Base-by-base conservation (phyloP, 2,888 invertebrate species). In the Gymnosoma rotundatum region DNA sequence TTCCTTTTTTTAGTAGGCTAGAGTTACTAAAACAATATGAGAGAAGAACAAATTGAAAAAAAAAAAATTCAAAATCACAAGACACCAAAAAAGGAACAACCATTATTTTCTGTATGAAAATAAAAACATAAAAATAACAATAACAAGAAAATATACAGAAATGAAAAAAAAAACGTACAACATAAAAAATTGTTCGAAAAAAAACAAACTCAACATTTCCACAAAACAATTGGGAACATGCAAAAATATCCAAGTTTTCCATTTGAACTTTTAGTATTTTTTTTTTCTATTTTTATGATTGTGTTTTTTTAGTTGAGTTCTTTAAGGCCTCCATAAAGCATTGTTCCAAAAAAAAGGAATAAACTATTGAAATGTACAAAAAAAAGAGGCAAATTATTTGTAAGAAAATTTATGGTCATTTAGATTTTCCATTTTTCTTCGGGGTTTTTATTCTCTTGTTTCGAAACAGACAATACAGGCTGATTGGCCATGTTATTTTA, bases 381-480 rank as follows among this genome's bases (percentile, higher is more conserved):
- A 69, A n/a, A 61, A 32, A 1, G 45, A 48, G 45, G 36, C 70
- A 54, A 52, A 36, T 70, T 42, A 63, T 60, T 80, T 73, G 2
- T 14, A 45, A 61, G 79, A 54, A 80, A 80, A 80, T 80, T 79
- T 79, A 73, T 73, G 66, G 58, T 79, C 58, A 54, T 61, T 69
- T 61, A 54, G 42, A 32, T 38, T 58, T 52, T 64, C 45, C 14
- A 18, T 66, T 64, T 50, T 9, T 9, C 1, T 9, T 0, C 2
- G 18, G 16, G 5, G n/a, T 61, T 42, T 16, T 54, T 21, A 14
- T 63, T 2, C 45, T 70, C 5, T 48, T 74, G 45, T 12, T 66
- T 66, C 16, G 32, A 14, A n/a, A 50, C 52, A 67, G 36, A 52
- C 45, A 74, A 67, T 36, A 18, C 45, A 67, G 67, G 25, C 60